Evolutionary conservation across 2,113 vertebrate species (phyloP), one percentile per base, ranked within the genome.

Genomic region (Phalacrocorax brasilianus): DNA sequence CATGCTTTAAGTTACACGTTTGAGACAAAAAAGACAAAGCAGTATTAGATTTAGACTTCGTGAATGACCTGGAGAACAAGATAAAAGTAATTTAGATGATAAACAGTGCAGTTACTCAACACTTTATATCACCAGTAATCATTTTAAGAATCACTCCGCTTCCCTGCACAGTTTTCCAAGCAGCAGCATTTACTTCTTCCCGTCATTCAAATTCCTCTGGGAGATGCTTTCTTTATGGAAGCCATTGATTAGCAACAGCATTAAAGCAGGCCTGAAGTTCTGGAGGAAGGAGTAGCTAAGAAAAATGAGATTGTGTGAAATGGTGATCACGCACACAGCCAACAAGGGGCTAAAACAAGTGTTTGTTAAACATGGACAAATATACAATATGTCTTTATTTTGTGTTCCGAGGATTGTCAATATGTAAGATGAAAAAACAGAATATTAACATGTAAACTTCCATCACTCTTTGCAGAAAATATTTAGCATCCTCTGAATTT

Each of bases 61-160:
- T 73, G 62, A 95, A 85, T 85, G 77, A 95, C 53, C 74, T 33
- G 35, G 35, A 89, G 12, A 67, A 82, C 33, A 55, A 70, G 45
- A 88, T 89, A 76, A 85, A 96, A 91, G 77, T 82, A 85, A 89
- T 93, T 91, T 81, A 47, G 49, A 77, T 89, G 91, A 94, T 66
- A 94, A 96, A 86, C 62, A 21, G 38, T 6, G 53, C 53, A 85
- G 62, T 89, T 94, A 82, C 70, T 91, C 89, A 76, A 58, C 62
- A 73, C n/a, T 76, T 0, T 23, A 38, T 94, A 95, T 79, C 74
- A 79, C 33, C 71, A 76, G 67, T 94, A 93, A 93, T 85, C 71
- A 76, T 73, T 93, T 95, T 73, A 90, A 88, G 93, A 93, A 85
- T 91, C 93, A 70, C 70, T 88, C 74, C 0, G 1, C 52, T 79